These are phyloP conservation scores for Leucophenga varia DNA, from an alignment of 1,140 invertebrate genomes.

Conservation along the genomic window DNA sequence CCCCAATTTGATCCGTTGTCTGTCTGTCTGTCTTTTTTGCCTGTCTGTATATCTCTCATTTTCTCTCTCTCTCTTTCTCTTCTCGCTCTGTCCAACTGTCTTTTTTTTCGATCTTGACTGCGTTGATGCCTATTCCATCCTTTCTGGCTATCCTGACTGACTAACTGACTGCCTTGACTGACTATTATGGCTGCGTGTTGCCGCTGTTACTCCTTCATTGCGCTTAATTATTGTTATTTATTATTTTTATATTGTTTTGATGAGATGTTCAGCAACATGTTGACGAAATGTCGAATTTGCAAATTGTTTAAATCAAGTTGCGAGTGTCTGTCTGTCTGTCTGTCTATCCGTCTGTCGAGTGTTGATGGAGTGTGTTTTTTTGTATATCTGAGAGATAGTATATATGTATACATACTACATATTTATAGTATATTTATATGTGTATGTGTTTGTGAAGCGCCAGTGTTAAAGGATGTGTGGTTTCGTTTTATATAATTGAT, in stretches of 20 bases:
- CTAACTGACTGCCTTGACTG: too few relatives aligned
- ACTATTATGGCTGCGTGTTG: slow-evolving; percentile 7
- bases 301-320: slow-evolving; percentile 42
- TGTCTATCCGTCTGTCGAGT: too few relatives aligned
- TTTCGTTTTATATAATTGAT: slow-evolving; percentile 51
- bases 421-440: background rate
- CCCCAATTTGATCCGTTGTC: too few relatives aligned
- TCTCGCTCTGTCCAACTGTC: too few relatives aligned
- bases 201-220: slow-evolving; percentile 35
- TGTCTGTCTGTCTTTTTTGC: background rate
- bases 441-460: background rate
- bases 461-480: background rate
- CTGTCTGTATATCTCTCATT: too few relatives aligned
- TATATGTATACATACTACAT: too few relatives aligned
- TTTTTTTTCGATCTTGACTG: too few relatives aligned
- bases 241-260: slow-evolving; percentile 54
- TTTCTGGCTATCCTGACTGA: too few relatives aligned
- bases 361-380: too few relatives aligned
- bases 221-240: slow-evolving; percentile 53
- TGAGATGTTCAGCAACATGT: slow-evolving; percentile 51
- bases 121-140: too few relatives aligned
- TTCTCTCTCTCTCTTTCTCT: too few relatives aligned
- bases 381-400: too few relatives aligned
- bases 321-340: background rate
- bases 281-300: slow-evolving; percentile 53